Percentiles rank a stretch among this genome's conserved stretches.
These are phyloP conservation scores for Neoascia interrupta DNA, from an alignment of 2,888 invertebrate species.

Conservation along the genomic window DNA sequence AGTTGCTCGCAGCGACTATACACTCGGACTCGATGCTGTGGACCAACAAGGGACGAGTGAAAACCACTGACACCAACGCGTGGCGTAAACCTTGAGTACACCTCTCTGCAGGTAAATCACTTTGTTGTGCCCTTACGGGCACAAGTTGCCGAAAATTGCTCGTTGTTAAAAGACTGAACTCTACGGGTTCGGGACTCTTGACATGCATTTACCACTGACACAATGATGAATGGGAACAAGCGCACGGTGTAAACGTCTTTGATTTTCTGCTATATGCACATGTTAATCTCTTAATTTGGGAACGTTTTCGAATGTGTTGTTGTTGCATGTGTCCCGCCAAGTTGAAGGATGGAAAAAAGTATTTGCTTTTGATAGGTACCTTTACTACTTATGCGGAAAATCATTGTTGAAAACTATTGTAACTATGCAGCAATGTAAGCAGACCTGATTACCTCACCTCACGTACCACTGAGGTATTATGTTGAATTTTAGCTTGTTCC, in stretches of 20 bases:
- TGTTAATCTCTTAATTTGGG: constrained; percentile 66
- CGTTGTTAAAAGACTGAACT: constrained; percentile 33
- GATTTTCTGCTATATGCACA: constrained; percentile 60
- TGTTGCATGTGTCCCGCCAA: too few relatives aligned
- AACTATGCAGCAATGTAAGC: too few relatives aligned
- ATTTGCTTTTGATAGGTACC: too few relatives aligned
- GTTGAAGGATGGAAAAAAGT: too few relatives aligned
- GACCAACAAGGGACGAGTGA: constrained; percentile 3
- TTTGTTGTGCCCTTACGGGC: constrained; percentile 40
- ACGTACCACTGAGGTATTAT: too few relatives aligned
- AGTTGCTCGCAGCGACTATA: constrained; percentile 46
- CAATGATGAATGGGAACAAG: constrained; percentile 66
- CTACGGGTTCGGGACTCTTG: constrained; percentile 34
- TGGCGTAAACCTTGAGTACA: constrained; percentile 29
- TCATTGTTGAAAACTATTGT: too few relatives aligned
- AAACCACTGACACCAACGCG: constrained; percentile 42
- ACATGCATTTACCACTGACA: constrained; percentile 62
- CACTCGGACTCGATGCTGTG: constrained; percentile 6
- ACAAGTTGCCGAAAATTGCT: constrained; percentile 56
- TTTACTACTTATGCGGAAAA: too few relatives aligned
- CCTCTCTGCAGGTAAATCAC: constrained; percentile 62
- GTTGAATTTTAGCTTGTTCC: too few relatives aligned
- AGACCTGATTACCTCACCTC: too few relatives aligned
- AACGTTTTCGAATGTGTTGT: too few relatives aligned
- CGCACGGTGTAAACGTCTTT: constrained; percentile 54